Percentiles rank a stretch among this genome's conserved stretches.
These are phyloP conservation scores for Mechanitis mazaeus DNA, from an alignment of 2,888 invertebrate species.

Conservation along the genomic window DNA sequence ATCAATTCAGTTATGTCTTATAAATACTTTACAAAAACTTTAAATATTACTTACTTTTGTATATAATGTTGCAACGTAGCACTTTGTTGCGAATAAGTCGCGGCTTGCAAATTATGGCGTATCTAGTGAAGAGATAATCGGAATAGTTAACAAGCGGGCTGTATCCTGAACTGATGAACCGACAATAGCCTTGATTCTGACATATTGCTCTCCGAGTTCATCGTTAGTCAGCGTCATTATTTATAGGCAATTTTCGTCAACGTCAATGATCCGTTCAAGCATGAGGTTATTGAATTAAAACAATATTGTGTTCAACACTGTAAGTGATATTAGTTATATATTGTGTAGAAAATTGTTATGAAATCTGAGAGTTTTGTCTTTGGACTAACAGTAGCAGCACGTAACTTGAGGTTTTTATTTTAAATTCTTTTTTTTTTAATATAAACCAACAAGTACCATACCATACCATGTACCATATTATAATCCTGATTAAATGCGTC, in stretches of 20 bases:
- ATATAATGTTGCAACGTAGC: slow-evolving; percentile 13
- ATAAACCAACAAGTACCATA: too few species aligned
- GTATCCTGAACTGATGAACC: slow-evolving; percentile 32
- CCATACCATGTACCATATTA: too few species aligned
- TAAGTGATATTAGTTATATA: too few species aligned
- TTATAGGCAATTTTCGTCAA: slow-evolving; percentile 21
- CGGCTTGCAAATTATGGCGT: slow-evolving; percentile 3
- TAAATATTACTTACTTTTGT: not conserved
- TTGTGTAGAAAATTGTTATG: too few species aligned
- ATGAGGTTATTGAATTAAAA: too few species aligned
- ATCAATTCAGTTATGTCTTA: slow-evolving; percentile 27
- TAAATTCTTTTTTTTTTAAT: too few species aligned
- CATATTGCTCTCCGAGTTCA: slow-evolving; percentile 27
- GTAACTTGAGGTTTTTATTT: too few species aligned
- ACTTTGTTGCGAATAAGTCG: not conserved
- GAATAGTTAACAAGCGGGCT: slow-evolving; percentile 20
- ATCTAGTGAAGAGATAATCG: slow-evolving; percentile 16
- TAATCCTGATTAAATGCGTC: too few species aligned
- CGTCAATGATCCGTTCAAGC: too few species aligned
- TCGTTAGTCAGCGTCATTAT: slow-evolving; percentile 34
- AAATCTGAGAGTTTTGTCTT: too few species aligned
- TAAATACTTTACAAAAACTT: slow-evolving; percentile 13
- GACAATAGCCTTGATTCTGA: slow-evolving; percentile 33
- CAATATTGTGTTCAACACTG: too few species aligned
- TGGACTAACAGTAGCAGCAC: too few species aligned